These are phyloP conservation scores for Macrosteles quadrilineatus DNA, from an alignment of 1,140 invertebrate genomes.

Conservation along the genomic window DNA sequence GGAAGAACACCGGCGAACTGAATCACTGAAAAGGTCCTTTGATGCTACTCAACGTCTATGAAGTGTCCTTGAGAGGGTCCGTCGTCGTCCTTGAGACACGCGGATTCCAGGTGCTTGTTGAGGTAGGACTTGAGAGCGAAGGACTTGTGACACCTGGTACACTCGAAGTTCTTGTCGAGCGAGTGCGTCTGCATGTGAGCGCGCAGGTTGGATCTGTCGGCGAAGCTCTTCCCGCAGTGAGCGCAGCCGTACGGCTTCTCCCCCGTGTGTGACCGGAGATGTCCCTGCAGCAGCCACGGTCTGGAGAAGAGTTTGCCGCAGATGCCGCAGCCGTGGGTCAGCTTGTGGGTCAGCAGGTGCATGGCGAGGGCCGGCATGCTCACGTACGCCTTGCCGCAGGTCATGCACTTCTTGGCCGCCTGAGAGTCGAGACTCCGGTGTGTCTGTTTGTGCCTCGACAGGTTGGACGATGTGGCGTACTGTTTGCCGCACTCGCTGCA, in stretches of 20 bases:
- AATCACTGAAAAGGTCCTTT: conserved; percentile 41
- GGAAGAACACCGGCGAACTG: conserved; percentile 38
- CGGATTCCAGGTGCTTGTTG: conserved; percentile 97
- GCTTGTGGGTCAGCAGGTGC: conserved; percentile 95
- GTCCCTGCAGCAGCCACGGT: conserved; percentile 97
- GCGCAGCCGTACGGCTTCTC: conserved; percentile 99
- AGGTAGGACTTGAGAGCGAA: conserved; percentile 99
- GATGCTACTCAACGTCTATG: conserved; percentile 41
- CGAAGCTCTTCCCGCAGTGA: conserved; percentile 98
- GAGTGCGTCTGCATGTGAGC: conserved; percentile 99
- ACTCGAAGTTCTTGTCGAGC: conserved; percentile 93
- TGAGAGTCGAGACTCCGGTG: conserved; percentile 93
- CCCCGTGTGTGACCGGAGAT: conserved; percentile 94
- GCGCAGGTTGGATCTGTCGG: conserved; percentile 94
- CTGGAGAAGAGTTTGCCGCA: conserved; percentile 98
- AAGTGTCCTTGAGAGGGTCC: conserved; percentile 34
- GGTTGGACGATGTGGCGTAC: conserved; percentile 93
- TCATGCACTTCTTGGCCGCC: conserved; percentile 90
- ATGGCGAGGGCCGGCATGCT: conserved; percentile 98
- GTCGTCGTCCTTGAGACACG: conserved; percentile 65
- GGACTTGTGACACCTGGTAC: conserved; percentile 90
- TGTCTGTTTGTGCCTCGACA: conserved; percentile 96
- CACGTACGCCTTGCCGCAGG: conserved; percentile 97
- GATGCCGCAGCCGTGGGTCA: conserved; percentile 91
- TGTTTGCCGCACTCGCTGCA: conserved; percentile 96